phyloP scores from a whole-genome alignment of 2,113 vertebrate species.

The Gymnocephalus cernua region DNA sequence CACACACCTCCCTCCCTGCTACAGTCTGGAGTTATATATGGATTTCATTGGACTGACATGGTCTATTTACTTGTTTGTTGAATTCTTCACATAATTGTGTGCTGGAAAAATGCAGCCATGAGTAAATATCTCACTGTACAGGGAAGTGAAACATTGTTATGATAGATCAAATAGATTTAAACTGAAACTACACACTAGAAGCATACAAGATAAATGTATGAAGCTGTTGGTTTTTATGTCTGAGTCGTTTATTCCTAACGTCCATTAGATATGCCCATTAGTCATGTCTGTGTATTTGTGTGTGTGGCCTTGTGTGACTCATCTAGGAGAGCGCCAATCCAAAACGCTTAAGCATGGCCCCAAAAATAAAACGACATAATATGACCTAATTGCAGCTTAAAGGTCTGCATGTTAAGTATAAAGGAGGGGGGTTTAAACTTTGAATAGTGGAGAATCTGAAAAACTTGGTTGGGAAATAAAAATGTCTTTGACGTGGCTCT shows the following conservation, averaged over 20 bases:
- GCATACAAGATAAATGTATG: neutral
- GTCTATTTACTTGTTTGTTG: conserved; percentile 10
- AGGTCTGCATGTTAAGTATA: conserved; percentile 3
- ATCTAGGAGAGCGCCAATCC: conserved; percentile 1
- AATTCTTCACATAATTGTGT: conserved; percentile 41
- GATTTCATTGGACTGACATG: conserved; percentile 2
- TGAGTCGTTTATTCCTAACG: conserved; percentile 24
- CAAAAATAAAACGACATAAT: conserved; percentile 49
- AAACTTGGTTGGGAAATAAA: conserved; percentile 19
- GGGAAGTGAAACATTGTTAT: neutral
- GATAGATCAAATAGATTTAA: neutral
- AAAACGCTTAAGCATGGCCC: conserved; percentile 9
- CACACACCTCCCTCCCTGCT: neutral
- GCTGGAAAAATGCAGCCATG: neutral
- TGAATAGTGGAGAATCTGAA: neutral
- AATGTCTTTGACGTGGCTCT: conserved; percentile 15
- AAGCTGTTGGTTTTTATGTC: conserved; percentile 6
- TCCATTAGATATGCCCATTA: conserved; percentile 42
- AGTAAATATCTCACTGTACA: neutral
- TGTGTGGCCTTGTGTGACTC: conserved; percentile 58
- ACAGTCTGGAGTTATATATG: neutral
- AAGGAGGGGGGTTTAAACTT: conserved; percentile 15
- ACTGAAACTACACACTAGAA: neutral
- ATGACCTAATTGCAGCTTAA: conserved; percentile 16
- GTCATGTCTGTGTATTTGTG: conserved; percentile 45